These are phyloP conservation scores for Hemicentrotus pulcherrimus DNA, from an alignment of 35 echinoderm and acorn worm genomes.

Conservation along the genomic window DNA sequence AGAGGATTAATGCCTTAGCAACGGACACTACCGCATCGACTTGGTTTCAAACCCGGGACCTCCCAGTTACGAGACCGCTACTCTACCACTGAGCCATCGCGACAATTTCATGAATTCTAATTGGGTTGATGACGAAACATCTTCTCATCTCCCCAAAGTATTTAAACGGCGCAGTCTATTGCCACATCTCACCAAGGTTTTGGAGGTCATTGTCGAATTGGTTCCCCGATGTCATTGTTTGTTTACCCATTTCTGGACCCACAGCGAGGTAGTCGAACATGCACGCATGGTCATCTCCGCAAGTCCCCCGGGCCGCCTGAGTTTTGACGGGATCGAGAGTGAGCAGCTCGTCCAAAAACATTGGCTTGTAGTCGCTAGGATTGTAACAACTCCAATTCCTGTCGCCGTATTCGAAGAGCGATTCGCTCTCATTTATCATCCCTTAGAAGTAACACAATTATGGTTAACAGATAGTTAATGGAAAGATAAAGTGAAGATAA, in stretches of 20 bases:
- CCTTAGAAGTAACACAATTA: neutral
- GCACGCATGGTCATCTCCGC: neutral
- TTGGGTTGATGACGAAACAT: neutral
- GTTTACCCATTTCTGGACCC: neutral
- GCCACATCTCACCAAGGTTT: neutral
- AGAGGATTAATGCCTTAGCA: too few species aligned
- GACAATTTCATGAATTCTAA: neutral
- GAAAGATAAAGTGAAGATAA: too few species aligned
- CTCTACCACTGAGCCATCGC: neutral
- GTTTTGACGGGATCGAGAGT: neutral
- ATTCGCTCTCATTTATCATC: neutral
- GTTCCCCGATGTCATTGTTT: neutral
- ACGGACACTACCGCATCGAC: too few species aligned
- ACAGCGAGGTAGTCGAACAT: conserved; percentile 8
- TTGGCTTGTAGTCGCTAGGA: neutral
- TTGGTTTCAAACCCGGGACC: too few species aligned
- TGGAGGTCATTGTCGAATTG: neutral
- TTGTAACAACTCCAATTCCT: neutral
- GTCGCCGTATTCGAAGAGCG: neutral
- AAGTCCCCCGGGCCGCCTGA: neutral
- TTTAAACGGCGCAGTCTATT: neutral
- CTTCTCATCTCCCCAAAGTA: neutral
- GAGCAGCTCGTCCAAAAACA: neutral
- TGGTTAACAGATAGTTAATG: neutral
- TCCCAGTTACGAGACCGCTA: too few species aligned